Evolutionary conservation across 2,113 vertebrate species (phyloP).

Genomic region (Gavialis gangeticus): DNA sequence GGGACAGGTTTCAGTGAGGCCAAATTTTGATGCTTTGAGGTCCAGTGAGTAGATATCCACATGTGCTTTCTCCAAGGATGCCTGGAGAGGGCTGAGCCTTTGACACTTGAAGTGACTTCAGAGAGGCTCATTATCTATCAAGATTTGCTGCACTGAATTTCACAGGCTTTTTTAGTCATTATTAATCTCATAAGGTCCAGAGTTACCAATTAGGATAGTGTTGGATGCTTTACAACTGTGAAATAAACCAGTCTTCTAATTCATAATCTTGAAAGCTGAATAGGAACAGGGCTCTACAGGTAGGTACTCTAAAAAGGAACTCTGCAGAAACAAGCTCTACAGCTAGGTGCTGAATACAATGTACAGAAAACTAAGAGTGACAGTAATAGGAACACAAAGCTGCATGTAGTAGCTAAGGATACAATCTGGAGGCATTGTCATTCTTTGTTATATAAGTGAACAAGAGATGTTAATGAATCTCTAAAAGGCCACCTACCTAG

Average conservation of each 20-base stretch:
- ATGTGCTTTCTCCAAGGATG: rapidly evolving
- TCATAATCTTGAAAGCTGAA: neutral
- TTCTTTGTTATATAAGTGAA: neutral
- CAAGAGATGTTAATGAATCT: neutral
- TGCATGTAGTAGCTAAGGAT: neutral
- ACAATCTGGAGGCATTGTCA: neutral
- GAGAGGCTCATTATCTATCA: neutral
- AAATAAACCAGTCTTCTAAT: neutral
- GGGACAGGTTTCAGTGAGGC: neutral
- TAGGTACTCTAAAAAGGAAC: neutral
- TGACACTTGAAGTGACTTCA: neutral
- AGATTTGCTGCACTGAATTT: neutral
- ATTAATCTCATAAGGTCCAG: rapidly evolving
- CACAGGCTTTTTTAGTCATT: neutral
- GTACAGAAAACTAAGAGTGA: neutral
- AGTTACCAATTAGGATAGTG: neutral
- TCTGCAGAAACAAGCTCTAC: neutral
- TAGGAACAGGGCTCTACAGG: neutral
- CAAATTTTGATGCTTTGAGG: neutral
- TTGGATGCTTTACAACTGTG: neutral
- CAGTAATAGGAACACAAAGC: neutral
- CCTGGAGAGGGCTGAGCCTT: neutral
- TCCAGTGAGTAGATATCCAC: neutral
- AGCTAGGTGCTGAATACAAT: neutral
- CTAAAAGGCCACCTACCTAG: neutral